Evolutionary conservation across 2,113 vertebrate genomes (phyloP), one percentile per base, ranked within the genome.

Genomic region (Hippocampus zosterae): DNA sequence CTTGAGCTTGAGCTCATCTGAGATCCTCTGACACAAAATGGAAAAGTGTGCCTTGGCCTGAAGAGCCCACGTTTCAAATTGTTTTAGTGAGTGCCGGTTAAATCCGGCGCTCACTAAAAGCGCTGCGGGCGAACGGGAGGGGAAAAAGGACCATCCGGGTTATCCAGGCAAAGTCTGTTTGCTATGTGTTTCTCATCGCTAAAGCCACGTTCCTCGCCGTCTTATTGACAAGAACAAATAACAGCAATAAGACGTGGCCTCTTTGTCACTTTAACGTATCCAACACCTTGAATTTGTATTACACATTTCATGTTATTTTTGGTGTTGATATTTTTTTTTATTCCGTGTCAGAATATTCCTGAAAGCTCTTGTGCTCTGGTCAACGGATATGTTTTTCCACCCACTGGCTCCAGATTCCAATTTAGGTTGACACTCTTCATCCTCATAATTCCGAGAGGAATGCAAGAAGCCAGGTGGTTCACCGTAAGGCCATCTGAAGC

Each of bases 11-110:
- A 48, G 63, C 41, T 65, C 63, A 65, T 65, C 63, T 18, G n/a
- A 65, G n/a, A 25, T 65, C 42, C 40, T 65, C 63, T 65, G 63
- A 65, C 63, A 46, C 42, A 65, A 65, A 65, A 65, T 65, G 63
- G 63, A 65, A 65, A 65, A 65, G 63, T 65, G 63, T 65, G 63
- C 63, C 23, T 65, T 65, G 62, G 62, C 62, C n/a, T 16, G 41
- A 42, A 25, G 12, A 44, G 41, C 13, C 41, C 1, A 27, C 56
- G 56, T 59, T 59, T 59, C 12, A 65, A 65, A 65, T 46, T 44
- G 62, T 65, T 65, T 44, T 46, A 40, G 41, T 23, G 37, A 65
- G n/a, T 13, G 46, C 46, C 46, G 53, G 25, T 29, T 59, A 59
- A 59, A 59, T 59, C 57, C 13, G 61, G 37, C 40, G n/a, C n/a